A percentile compares a stretch with the other conserved stretches of the same genome.
These are phyloP conservation scores for Mesochorus sp. DNA, from an alignment of 2,888 invertebrate genomes.

Conservation along the genomic window DNA sequence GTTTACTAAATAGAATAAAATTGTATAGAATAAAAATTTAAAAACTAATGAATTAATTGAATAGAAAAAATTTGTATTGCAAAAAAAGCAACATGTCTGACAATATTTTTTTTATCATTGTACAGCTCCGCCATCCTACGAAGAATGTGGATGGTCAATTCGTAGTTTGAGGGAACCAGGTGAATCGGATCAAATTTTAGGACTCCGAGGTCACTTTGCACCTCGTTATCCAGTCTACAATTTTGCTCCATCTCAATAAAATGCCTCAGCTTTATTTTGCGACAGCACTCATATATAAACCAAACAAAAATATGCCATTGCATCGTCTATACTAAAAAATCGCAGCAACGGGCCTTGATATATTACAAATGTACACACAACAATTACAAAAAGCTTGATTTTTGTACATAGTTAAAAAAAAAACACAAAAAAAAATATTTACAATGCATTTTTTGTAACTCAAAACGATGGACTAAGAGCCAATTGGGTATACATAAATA, in stretches of 20 bases:
- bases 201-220: constrained; percentile 74
- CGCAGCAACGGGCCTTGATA: background rate
- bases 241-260: constrained; percentile 69
- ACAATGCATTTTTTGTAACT: constrained; percentile 40
- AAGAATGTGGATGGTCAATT: constrained; percentile 85
- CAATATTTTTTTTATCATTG: constrained; percentile 58
- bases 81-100: background rate
- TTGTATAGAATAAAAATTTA: too few relatives aligned
- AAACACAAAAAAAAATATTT: constrained; percentile 19
- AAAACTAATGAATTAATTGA: background rate
- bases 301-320: background rate
- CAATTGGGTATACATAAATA: too few relatives aligned
- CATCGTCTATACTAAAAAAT: background rate
- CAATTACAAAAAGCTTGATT: constrained; percentile 27
- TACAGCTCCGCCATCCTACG: constrained; percentile 88
- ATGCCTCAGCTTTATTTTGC: background rate
- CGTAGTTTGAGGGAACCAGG: constrained; percentile 86
- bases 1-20: too few relatives aligned
- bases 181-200: constrained; percentile 84
- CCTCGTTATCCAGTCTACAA: constrained; percentile 81
- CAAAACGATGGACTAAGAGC: too few relatives aligned
- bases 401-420: constrained; percentile 37
- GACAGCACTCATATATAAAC: background rate
- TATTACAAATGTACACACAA: background rate
- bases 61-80: constrained; percentile 10